Evolutionary conservation across 1,140 invertebrate genomes (phyloP), one percentile per base, ranked within the genome.

Genomic region (Microplitis mediator): DNA sequence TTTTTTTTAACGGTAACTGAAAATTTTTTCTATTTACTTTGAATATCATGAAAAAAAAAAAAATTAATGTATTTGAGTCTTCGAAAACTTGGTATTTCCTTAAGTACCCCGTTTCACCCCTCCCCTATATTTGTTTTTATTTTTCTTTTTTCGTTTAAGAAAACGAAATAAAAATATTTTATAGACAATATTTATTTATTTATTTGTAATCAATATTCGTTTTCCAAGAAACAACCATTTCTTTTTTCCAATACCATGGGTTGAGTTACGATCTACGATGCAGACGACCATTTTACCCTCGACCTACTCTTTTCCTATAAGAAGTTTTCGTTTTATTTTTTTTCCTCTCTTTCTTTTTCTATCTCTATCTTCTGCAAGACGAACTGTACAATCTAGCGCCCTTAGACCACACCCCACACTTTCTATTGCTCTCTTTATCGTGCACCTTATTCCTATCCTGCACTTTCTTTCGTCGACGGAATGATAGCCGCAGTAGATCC

Each of bases 401-500:
- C 50, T 72, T 54, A 63, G 39, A 63, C 14, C 45, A 34, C 60
- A 64, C 61, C 62, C n/a, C 14, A 23, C 51, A 62, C 69, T 51
- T 51, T 52, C 16, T 72, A 8, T 9, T 34, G 32, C 36, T 63
- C 34, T 66, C 34, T 66, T 16, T 58, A 5, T 69, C 60, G 23
- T 23, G 23, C 23, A 23, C 23, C 23, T 23, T 23, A 23, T 23
- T 31, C 50, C 23, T 16, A 13, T 34, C 45, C 6, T 69, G 45
- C 9, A 71, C 61, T 62, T 64, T 56, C 36, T 64, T 56, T 35
- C n/a, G 34, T 16, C n/a, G 4, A 32, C 51, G 62, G 58, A 75
- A 71, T 75, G 63, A 75, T 75, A 71, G 74, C 67, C 74, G 45
- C 31, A 64, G 71, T 54, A 71, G 72, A 75, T 75, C 71, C 71